Evolutionary conservation across 1,140 invertebrate species (phyloP), one percentile per base, ranked within the genome.

Genomic region (Drosophila kikkawai): DNA sequence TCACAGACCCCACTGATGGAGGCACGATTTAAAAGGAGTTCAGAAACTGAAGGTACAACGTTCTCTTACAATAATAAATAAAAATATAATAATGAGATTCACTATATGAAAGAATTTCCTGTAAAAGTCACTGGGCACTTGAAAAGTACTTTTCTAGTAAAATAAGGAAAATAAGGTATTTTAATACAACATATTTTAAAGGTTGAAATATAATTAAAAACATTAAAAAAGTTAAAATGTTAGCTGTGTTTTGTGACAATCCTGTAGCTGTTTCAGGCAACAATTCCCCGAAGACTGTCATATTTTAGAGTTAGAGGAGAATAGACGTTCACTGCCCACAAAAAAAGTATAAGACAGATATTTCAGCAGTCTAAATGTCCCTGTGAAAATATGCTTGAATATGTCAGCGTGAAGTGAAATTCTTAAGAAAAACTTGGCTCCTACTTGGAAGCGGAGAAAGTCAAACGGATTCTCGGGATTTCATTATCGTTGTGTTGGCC

Each of bases 401-500:
- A 55, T 37, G 29, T 13, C 22, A 34, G 34, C 19, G 17, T 51
- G 22, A 15, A 66, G 58, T 13, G 11, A 50, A 50, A 60, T 57
- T 41, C 11, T 7, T 9, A 29, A 15, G 48, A 61, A 66, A 63
- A 73, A 73, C 45, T 51, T 51, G 39, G 19, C 7, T 22, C 29
- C 17, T 29, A 22, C 13, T 36, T 13, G 57, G 19, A 29, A 58
- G 29, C n/a, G 53, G 44, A 22, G 41, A 79, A 76, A 79, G 75
- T 85, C 63, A 61, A 76, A 78, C 70, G 76, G 34, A 84, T 67
- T 78, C 80, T 66, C 39, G 51, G 73, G 53, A 80, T 87, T 88
- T 88, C 73, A 83, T 87, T 87, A 88, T 80, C 80, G 59, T 78
- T 75, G 37, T 34, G 48, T 42, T 59, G 74, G 50, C 61, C 67